These are phyloP conservation scores for Metaphire vulgaris DNA, from an alignment of 1,140 invertebrate genomes.

Conservation along the genomic window DNA sequence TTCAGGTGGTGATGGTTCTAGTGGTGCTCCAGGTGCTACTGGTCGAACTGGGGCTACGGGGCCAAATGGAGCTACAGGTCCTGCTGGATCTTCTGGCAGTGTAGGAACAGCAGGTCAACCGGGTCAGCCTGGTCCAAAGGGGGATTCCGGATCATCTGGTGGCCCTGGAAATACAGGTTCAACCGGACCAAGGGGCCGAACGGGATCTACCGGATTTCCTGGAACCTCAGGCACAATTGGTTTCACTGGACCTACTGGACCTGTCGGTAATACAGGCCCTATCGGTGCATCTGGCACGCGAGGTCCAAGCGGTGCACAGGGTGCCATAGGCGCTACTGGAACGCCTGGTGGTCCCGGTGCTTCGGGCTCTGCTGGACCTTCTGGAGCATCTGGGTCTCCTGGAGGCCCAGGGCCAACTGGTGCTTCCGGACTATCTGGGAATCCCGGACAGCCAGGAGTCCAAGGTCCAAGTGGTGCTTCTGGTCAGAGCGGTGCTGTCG, in stretches of 20 bases:
- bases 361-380: neutral
- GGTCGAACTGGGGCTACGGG: conserved; percentile 19
- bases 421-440: neutral
- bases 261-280: neutral
- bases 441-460: conserved; percentile 30
- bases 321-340: neutral
- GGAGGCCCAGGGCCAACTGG: conserved; percentile 19
- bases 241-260: conserved; percentile 11
- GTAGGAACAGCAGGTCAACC: conserved; percentile 2
- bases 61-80: conserved; percentile 13
- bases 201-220: conserved; percentile 31
- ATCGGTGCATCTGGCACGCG: neutral
- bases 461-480: neutral
- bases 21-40: neutral
- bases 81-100: neutral
- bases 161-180: conserved; percentile 3
- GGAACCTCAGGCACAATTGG: conserved; percentile 31
- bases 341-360: neutral
- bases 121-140: conserved; percentile 16
- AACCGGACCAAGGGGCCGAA: neutral
- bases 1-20: conserved; percentile 5
- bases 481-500: neutral
- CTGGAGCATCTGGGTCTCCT: conserved; percentile 27
- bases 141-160: conserved; percentile 20
- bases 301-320: conserved; percentile 6